A percentile compares a stretch with the other conserved stretches of the same genome.
These are phyloP conservation scores for Chromoteleia sp. DNA, from an alignment of 2,888 invertebrate genomes.

Conservation along the genomic window DNA sequence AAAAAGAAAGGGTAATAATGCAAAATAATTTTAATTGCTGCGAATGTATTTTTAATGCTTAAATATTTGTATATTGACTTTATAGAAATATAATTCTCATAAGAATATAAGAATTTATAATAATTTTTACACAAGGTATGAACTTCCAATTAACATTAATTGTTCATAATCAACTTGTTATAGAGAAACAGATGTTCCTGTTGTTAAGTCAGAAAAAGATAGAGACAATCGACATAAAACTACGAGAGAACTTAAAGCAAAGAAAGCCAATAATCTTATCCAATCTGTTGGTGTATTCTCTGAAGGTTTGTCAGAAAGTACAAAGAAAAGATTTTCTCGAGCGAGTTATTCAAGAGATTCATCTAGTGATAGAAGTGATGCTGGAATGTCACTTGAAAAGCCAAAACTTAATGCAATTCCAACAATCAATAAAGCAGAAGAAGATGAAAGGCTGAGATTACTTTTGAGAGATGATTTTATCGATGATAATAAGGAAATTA, in stretches of 20 bases:
- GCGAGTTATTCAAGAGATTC: constrained; percentile 62
- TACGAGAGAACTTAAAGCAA: constrained; percentile 29
- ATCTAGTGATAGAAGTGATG: constrained; percentile 63
- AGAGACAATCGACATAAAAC: constrained; percentile 25
- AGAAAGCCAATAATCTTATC: constrained; percentile 39
- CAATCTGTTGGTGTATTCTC: constrained; percentile 82
- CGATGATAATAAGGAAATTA: constrained; percentile 77
- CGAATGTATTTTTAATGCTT: too few species aligned
- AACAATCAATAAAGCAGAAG: constrained; percentile 79
- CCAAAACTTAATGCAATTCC: constrained; percentile 79
- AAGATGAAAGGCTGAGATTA: constrained; percentile 80
- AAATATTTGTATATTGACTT: too few species aligned
- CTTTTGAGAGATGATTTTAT: constrained; percentile 83
- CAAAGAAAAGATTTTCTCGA: constrained; percentile 60
- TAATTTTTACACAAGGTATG: too few species aligned
- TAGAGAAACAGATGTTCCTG: constrained; percentile 39
- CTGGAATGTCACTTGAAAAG: constrained; percentile 74
- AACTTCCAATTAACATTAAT: not conserved
- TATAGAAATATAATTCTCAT: too few species aligned
- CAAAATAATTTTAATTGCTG: too few species aligned
- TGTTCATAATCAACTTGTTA: not conserved
- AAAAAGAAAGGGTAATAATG: constrained; percentile 83
- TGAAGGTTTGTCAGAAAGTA: constrained; percentile 77
- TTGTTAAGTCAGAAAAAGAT: constrained; percentile 40
- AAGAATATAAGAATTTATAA: too few species aligned